Evolutionary conservation across 2,888 invertebrate genomes (phyloP).

Genomic region (Tineola bisselliella): DNA sequence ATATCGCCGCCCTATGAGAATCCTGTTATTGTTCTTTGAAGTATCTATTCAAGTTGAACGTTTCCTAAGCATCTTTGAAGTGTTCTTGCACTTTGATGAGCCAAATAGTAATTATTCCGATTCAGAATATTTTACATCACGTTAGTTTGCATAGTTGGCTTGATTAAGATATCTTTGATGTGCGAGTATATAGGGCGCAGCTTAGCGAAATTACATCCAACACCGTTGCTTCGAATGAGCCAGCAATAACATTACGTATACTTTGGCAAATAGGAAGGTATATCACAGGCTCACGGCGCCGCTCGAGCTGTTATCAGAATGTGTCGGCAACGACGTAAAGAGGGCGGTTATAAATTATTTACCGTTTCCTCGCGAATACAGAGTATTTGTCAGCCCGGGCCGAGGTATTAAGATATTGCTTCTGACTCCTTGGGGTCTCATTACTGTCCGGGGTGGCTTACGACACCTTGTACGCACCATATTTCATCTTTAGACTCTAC

Average conservation of each 20-base stretch:
- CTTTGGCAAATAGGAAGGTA: conserved; percentile 14
- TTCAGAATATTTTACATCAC: conserved; percentile 5
- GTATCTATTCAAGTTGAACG: conserved; percentile 32
- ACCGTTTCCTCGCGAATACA: conserved; percentile 53
- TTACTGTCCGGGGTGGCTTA: conserved; percentile 46
- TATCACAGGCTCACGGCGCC: conserved; percentile 19
- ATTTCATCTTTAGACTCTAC: conserved; percentile 43
- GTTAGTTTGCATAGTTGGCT: conserved; percentile 9
- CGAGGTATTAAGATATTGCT: conserved; percentile 65
- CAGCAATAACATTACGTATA: conserved; percentile 44
- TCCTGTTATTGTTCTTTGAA: conserved; percentile 49
- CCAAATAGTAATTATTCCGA: neutral
- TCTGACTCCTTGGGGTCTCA: conserved; percentile 60
- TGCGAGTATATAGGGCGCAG: conserved; percentile 22
- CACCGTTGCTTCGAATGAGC: conserved; percentile 29
- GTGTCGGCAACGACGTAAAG: conserved; percentile 42
- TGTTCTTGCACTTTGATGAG: conserved; percentile 23
- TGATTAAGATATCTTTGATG: conserved; percentile 33
- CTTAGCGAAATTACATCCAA: conserved; percentile 31
- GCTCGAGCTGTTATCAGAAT: conserved; percentile 42
- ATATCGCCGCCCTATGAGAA: conserved; percentile 31
- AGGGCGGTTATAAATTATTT: conserved; percentile 60
- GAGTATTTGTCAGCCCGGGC: conserved; percentile 59
- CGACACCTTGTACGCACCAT: conserved; percentile 40
- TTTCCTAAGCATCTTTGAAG: conserved; percentile 45